phyloP scores from a whole-genome alignment of 2,113 vertebrate species.

The Bucco capensis region DNA sequence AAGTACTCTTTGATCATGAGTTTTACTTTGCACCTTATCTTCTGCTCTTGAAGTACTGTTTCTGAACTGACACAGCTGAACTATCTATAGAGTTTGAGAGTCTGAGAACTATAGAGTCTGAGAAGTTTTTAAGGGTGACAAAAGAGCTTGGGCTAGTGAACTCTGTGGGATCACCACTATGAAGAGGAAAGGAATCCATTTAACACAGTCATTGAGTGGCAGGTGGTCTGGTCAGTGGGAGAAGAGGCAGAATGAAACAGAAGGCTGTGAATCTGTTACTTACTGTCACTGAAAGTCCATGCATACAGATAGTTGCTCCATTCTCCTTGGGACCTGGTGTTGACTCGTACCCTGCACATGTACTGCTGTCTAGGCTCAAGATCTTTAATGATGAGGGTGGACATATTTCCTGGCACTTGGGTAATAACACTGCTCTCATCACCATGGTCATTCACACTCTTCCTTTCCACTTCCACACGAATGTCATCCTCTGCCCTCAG shows the following conservation, averaged over 20 bases:
- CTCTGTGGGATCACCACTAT: not conserved
- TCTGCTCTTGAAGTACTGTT: not conserved
- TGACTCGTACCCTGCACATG: constrained; percentile 76
- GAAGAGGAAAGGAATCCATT: not conserved
- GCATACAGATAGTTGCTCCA: constrained; percentile 77
- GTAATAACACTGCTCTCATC: constrained; percentile 33
- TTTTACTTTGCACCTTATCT: not conserved
- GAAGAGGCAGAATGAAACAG: not conserved
- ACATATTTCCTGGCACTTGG: constrained; percentile 75
- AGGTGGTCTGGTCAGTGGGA: not conserved
- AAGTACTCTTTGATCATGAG: not conserved
- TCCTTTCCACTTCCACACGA: constrained; percentile 77
- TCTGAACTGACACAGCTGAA: not conserved
- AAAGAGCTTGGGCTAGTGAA: not conserved
- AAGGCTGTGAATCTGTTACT: constrained; percentile 39
- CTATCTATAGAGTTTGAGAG: not conserved
- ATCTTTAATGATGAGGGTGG: constrained; percentile 66
- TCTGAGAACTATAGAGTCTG: no score
- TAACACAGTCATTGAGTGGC: not conserved
- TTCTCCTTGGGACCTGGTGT: constrained; percentile 75
- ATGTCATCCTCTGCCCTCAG: constrained; percentile 74
- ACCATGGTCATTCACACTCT: constrained; percentile 51
- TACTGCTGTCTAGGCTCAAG: constrained; percentile 81
- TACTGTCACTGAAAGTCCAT: constrained; percentile 88
- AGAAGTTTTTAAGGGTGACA: not conserved